Base-by-base conservation (phyloP, 2,888 invertebrate species). In the Oegoconia quadripuncta region DNA sequence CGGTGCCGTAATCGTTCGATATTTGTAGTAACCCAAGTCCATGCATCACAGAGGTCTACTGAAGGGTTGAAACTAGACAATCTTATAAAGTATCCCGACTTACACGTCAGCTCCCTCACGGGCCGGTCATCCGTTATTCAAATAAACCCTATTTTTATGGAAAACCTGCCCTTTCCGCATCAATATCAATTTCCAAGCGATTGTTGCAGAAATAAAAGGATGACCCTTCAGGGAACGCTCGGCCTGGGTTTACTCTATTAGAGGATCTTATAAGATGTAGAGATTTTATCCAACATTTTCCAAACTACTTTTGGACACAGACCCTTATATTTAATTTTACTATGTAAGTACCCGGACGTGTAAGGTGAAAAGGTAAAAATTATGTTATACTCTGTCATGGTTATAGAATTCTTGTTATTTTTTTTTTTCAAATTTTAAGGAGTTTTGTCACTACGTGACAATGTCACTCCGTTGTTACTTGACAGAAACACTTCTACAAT, bases 131-230 rank as follows among this genome's bases (percentile, higher is more conserved):
- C 86, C 83, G 81, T 87, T 87, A 87, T 87, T 87, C 83, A 87
- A 87, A 87, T 87, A 86, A 84, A 86, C 86, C 86, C 86, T 86
- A 86, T 86, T 87, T 87, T 87, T 86, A 87, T 87, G 86, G 84
- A 87, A 84, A 86, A 80, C 74, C 70, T 81, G 82, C 83, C 84
- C 83, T 83, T 79, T 84, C 77, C 81, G 79, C 86, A 87, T 87
- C 86, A 87, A 87, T 87, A 87, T 87, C 87, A 87, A 87, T 87
- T 87, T 87, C 82, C 75, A 59, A 72, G 83, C 80, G 82, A 87
- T 87, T 86, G 86, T 86, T 81, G 81, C 75, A 81, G 83, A 86
- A 86, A 84, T 83, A 86, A 86, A 86, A 81, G 83, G 86, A 83
- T 86, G 86, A 86, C 87, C 86, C 87, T 84, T 87, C 62, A 56